Conservation (phyloP, 2,888 invertebrate genomes). For the Hypercompe scribonia region DNA sequence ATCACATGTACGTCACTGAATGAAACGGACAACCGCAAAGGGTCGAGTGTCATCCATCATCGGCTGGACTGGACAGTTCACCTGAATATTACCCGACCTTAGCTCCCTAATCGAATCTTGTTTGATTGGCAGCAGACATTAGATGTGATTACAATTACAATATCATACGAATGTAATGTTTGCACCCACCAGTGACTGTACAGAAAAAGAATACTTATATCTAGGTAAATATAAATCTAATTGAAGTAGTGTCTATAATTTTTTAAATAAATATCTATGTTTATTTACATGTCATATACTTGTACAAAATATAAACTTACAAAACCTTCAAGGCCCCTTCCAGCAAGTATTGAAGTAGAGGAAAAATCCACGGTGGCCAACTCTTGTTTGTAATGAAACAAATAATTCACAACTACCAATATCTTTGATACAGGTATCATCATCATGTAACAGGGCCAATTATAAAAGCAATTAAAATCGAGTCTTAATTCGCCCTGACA, state of each 20-base stretch:
- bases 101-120: constrained; percentile 46
- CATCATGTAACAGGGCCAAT: neutral
- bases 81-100: constrained; percentile 42
- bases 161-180: neutral
- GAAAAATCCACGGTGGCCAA: neutral
- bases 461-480: neutral
- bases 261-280: no score
- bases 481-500: neutral
- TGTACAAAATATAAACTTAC: no score
- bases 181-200: no score
- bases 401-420: neutral
- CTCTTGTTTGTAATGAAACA: neutral
- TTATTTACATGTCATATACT: no score
- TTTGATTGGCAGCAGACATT: constrained; percentile 45
- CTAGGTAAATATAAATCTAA: neutral
- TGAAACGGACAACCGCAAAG: constrained; percentile 48
- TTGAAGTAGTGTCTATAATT: neutral
- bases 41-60: constrained; percentile 50
- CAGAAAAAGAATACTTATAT: neutral
- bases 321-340: neutral
- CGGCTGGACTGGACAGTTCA: constrained; percentile 47
- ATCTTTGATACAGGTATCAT: neutral
- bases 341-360: neutral
- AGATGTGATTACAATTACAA: constrained; percentile 6
- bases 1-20: constrained; percentile 57